phyloP scores from a whole-genome alignment of 2,797 vertebrate species.

The Erethizon dorsatum region DNA sequence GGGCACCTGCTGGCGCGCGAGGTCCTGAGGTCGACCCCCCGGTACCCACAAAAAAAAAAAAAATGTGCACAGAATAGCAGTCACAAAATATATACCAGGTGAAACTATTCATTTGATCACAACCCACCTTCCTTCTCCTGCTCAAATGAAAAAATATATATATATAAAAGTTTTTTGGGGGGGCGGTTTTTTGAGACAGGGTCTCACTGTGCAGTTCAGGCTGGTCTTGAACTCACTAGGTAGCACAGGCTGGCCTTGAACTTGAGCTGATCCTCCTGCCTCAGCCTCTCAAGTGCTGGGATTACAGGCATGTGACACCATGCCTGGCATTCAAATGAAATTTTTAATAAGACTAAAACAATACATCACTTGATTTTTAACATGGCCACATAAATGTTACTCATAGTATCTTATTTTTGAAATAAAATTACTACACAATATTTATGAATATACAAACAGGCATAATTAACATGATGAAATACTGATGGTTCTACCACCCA shows the following conservation, averaged over 20 bases:
- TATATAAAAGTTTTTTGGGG: too few relatives aligned
- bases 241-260: neutral
- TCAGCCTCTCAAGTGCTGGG: neutral
- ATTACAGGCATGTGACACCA: neutral
- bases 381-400: neutral
- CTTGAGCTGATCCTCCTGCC: neutral
- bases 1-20: too few relatives aligned
- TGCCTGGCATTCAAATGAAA: neutral
- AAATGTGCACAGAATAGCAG: conserved; percentile 24
- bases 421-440: conserved; percentile 27
- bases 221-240: neutral
- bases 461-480: conserved; percentile 59
- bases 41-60: conserved; percentile 77
- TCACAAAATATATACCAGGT: conserved; percentile 42
- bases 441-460: conserved; percentile 55
- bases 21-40: too few relatives aligned
- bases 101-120: conserved; percentile 57
- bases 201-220: neutral
- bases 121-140: neutral
- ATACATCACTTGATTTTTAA: conserved; percentile 49
- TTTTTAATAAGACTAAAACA: conserved; percentile 47
- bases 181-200: neutral
- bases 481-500: neutral
- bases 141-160: neutral
- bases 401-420: conserved; percentile 25